Evolutionary conservation across 2,797 vertebrate genomes (phyloP).

Genomic region (Myotis myotis): DNA sequence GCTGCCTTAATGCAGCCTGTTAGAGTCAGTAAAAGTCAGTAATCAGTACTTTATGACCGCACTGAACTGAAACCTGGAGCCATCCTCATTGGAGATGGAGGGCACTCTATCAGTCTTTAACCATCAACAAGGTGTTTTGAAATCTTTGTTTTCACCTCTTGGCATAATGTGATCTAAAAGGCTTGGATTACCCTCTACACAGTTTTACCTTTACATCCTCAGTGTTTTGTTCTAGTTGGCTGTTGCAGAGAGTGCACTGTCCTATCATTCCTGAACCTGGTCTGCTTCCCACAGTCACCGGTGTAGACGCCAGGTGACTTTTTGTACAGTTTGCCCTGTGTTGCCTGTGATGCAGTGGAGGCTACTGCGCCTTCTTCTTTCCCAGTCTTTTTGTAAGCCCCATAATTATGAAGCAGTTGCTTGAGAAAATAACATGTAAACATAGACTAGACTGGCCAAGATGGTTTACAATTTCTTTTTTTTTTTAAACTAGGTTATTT

Average conservation of each 20-base stretch:
- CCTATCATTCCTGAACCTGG: slow-evolving; percentile 40
- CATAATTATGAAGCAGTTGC: slow-evolving; percentile 71
- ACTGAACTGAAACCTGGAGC: neutral
- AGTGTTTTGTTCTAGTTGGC: slow-evolving; percentile 46
- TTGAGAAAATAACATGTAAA: slow-evolving; percentile 62
- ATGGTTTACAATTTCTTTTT: slow-evolving; percentile 68
- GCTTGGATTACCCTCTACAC: slow-evolving; percentile 35
- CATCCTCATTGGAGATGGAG: slow-evolving; percentile 18
- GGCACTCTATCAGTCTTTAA: slow-evolving; percentile 7
- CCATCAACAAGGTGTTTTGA: neutral
- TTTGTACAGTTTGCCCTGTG: slow-evolving; percentile 72
- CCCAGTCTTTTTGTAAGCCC: slow-evolving; percentile 75
- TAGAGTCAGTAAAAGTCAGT: slow-evolving; percentile 24
- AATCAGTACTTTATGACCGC: neutral
- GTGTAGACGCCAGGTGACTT: neutral
- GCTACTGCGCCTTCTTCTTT: slow-evolving; percentile 75
- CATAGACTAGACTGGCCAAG: slow-evolving; percentile 75
- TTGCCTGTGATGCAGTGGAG: slow-evolving; percentile 73
- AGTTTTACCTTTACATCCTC: neutral
- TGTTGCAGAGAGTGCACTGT: slow-evolving; percentile 27
- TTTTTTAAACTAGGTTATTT: slow-evolving; percentile 80
- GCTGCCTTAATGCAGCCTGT: slow-evolving; percentile 43
- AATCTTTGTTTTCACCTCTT: slow-evolving; percentile 44
- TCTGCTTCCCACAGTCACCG: slow-evolving; percentile 10
- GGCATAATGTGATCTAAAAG: slow-evolving; percentile 49